Evolutionary conservation across 2,888 invertebrate species (phyloP).

Genomic region (Conus canariensis): DNA sequence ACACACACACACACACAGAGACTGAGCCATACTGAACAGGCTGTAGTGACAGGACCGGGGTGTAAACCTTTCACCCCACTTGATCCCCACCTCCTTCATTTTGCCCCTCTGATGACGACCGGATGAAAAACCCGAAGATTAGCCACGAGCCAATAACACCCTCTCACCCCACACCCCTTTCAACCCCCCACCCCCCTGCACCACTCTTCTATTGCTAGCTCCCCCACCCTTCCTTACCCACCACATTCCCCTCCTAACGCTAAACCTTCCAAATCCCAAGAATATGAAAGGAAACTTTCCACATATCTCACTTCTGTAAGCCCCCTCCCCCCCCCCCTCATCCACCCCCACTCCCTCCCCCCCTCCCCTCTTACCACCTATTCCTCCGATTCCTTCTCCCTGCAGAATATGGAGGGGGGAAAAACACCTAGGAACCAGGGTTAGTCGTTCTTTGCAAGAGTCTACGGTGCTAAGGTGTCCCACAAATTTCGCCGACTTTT

Average conservation of each 20-base stretch:
- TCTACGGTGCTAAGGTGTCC: not conserved
- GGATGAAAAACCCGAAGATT: not conserved
- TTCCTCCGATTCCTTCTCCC: not conserved
- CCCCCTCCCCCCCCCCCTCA: not conserved
- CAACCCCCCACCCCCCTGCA: not conserved
- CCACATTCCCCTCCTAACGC: not conserved
- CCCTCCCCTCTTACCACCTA: too few relatives aligned
- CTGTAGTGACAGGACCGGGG: not conserved
- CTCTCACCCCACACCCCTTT: not conserved
- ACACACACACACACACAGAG: slow-evolving; percentile 18
- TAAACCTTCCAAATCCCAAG: not conserved
- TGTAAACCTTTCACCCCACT: not conserved
- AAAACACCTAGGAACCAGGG: not conserved
- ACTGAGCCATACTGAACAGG: not conserved
- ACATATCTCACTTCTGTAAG: not conserved
- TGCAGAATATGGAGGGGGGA: not conserved
- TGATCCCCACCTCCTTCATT: not conserved
- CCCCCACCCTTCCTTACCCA: not conserved
- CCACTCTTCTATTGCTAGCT: too few relatives aligned
- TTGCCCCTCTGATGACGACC: not conserved
- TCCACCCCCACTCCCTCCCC: not conserved
- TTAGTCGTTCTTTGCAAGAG: too few relatives aligned
- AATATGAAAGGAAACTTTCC: not conserved
- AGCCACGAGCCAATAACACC: not conserved
- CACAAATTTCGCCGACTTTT: not conserved